Evolutionary conservation across 1,140 invertebrate species (phyloP).

Genomic region (Propsilocerus akamusi): DNA sequence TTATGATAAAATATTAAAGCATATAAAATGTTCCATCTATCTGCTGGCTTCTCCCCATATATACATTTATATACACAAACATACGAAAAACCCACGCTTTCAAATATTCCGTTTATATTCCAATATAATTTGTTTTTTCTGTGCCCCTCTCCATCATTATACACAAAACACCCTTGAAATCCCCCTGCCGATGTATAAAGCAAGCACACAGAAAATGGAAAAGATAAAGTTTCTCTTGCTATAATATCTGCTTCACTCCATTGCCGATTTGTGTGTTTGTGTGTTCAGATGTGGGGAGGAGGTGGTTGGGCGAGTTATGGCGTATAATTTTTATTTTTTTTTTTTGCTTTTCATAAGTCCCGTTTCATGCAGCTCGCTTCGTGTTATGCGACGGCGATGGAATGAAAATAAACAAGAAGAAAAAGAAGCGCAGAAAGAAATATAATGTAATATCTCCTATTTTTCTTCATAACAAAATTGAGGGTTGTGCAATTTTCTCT

Average conservation of each 20-base stretch:
- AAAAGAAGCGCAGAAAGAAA: no score
- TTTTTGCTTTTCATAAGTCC: background rate
- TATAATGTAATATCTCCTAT: conserved; percentile 3
- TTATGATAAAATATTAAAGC: conserved; percentile 1
- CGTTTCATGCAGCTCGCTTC: no score
- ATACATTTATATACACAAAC: background rate
- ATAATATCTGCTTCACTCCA: no score
- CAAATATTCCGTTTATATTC: background rate
- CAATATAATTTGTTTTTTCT: conserved; percentile 1
- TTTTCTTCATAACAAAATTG: conserved; percentile 3
- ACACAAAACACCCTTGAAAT: background rate
- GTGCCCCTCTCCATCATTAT: no score
- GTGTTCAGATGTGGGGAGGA: no score
- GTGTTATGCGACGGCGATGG: background rate
- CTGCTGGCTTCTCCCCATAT: background rate
- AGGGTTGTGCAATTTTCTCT: background rate
- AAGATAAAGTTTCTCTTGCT: background rate
- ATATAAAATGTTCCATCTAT: background rate
- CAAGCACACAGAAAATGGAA: background rate
- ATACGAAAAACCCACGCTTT: conserved; percentile 1
- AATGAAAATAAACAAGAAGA: no score
- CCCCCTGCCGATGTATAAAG: background rate
- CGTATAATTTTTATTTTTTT: background rate
- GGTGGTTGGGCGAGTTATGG: no score
- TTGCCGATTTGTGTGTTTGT: no score